These are phyloP conservation scores for Acleris cristana DNA, from an alignment of 2,888 invertebrate genomes.

Conservation along the genomic window DNA sequence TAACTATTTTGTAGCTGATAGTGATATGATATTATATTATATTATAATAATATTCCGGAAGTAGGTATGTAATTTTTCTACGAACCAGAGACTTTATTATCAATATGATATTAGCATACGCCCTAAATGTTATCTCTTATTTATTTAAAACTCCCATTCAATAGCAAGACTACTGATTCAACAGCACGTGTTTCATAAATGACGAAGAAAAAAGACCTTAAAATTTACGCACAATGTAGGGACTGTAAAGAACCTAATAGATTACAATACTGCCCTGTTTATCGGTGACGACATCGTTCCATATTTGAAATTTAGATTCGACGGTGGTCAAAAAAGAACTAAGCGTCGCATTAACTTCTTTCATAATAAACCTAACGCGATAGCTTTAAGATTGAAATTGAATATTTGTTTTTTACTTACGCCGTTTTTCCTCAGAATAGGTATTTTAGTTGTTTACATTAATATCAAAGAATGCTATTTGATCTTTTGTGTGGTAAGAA, in stretches of 20 bases:
- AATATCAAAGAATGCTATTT: background rate
- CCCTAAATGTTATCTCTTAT: background rate
- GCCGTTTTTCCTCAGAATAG: background rate
- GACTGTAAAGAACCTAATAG: slow-evolving; percentile 38
- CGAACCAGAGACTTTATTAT: background rate
- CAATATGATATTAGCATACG: background rate
- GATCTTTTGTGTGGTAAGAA: background rate
- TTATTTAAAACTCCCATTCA: slow-evolving; percentile 21
- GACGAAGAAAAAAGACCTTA: slow-evolving; percentile 18
- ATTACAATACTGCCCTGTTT: slow-evolving; percentile 40
- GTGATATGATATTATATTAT: too few relatives aligned
- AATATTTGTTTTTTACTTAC: background rate
- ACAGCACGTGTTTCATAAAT: slow-evolving; percentile 30
- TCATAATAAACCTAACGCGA: background rate
- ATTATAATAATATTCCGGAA: too few relatives aligned
- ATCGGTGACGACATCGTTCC: slow-evolving; percentile 43
- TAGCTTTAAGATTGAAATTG: slow-evolving; percentile 15
- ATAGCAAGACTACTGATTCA: slow-evolving; percentile 18
- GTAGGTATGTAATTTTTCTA: background rate
- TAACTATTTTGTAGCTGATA: too few relatives aligned
- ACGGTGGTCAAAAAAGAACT: slow-evolving; percentile 17
- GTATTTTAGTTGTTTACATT: slow-evolving; percentile 4
- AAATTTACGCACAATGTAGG: slow-evolving; percentile 33
- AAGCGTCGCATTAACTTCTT: background rate
- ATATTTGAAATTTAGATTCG: slow-evolving; percentile 42